phyloP scores from a whole-genome alignment of 2,888 invertebrate species.

The Aspidiotus destructor region DNA sequence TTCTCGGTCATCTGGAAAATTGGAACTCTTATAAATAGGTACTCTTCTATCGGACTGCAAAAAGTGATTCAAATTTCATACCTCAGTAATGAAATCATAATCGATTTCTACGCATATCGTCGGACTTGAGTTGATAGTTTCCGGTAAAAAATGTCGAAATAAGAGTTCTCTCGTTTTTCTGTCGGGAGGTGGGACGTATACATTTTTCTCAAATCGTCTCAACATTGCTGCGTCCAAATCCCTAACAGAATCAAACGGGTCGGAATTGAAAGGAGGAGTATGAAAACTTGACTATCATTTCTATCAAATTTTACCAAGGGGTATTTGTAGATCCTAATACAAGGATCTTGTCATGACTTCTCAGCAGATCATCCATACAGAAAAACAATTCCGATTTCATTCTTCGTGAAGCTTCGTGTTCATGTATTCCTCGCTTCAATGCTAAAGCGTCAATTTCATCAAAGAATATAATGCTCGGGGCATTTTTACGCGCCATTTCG shows the following conservation, averaged over 20 bases:
- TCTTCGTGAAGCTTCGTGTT: slow-evolving; percentile 78
- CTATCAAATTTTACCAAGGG: slow-evolving; percentile 58
- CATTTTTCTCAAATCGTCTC: slow-evolving; percentile 75
- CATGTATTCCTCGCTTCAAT: slow-evolving; percentile 54
- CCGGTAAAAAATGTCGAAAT: slow-evolving; percentile 53
- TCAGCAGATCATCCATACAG: slow-evolving; percentile 67
- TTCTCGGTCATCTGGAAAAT: slow-evolving; percentile 52
- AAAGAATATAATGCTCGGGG: slow-evolving; percentile 84
- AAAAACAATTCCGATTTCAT: slow-evolving; percentile 81
- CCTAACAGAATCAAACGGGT: slow-evolving; percentile 46
- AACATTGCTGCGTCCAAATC: slow-evolving; percentile 81
- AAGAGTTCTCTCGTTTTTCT: slow-evolving; percentile 55
- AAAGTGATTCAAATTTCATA: slow-evolving; percentile 33
- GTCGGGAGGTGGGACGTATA: slow-evolving; percentile 69
- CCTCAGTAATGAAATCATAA: slow-evolving; percentile 43
- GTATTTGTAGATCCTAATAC: slow-evolving; percentile 80
- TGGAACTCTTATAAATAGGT: slow-evolving; percentile 15
- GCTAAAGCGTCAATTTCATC: slow-evolving; percentile 86
- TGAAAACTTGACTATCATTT: background rate
- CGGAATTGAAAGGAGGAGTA: background rate
- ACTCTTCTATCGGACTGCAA: background rate
- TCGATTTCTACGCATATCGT: slow-evolving; percentile 44
- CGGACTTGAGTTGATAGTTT: slow-evolving; percentile 45
- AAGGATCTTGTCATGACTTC: slow-evolving; percentile 55
- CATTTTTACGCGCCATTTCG: slow-evolving; percentile 71